Evolutionary conservation across 1,140 invertebrate species (phyloP), one percentile per base, ranked within the genome.

Genomic region (Drosophila pruinosa): DNA sequence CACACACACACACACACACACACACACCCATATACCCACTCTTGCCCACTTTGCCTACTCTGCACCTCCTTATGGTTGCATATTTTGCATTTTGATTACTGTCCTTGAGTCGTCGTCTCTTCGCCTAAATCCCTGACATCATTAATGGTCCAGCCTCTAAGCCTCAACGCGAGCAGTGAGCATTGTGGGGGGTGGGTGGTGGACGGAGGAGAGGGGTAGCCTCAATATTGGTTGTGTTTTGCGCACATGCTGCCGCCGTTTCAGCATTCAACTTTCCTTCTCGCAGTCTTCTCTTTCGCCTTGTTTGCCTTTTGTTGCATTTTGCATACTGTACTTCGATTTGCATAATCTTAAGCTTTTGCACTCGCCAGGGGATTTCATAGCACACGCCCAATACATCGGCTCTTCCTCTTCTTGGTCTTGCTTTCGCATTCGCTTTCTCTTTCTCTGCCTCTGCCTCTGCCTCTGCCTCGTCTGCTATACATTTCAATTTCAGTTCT

Each of bases 311-410:
- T 82, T 71, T 82, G 78, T 78, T 82, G 78, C 78, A 82, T 82
- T 82, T 78, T 82, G 78, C 78, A 77, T 82, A 72, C 80, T 78
- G 71, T 83, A 75, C 71, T 72, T 75, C 58, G 75, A 83, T 83
- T 83, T 83, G 79, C 79, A 83, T 83, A 83, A 83, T 83, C 79
- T 78, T 75, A 83, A 83, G 73, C 74, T 75, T 83, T 64, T 83
- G 75, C 79, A 83, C 79, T 83, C 67, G 67, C 80, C 74, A 26
- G 36, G 62, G 75, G 72, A 82, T 58, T 74, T 59, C 38, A 39
- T 45, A 39, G 22, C 31, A 72, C 62, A 77, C 41, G 48, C 50
- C 45, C 59, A 19, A 43, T 26, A 36, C 12, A 15, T 43, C 36
- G 22, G 6, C 17, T n/a, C 41, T 38, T 14, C 4, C 1, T 4